These are phyloP conservation scores for Phlogophora meticulosa DNA, from an alignment of 2,888 invertebrate genomes.

Conservation along the genomic window DNA sequence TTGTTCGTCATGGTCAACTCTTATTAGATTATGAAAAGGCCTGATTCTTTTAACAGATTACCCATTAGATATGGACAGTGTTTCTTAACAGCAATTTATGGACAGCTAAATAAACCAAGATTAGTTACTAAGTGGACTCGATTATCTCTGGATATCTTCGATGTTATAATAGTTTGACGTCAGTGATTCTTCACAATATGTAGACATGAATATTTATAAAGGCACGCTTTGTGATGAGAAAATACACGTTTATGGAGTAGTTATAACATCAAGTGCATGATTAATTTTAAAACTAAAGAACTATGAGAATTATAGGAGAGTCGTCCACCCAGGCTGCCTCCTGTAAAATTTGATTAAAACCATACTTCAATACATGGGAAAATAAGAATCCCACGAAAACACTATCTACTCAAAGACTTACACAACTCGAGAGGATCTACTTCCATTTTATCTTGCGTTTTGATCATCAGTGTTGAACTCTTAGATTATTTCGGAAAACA, in stretches of 20 bases:
- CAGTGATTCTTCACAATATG: slow-evolving; percentile 10
- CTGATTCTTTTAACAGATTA: slow-evolving; percentile 7
- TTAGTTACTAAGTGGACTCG: slow-evolving; percentile 2
- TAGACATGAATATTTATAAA: slow-evolving; percentile 28
- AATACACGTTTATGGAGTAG: slow-evolving; percentile 6
- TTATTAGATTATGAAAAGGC: slow-evolving; percentile 12
- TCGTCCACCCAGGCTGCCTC: neutral
- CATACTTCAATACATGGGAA: neutral
- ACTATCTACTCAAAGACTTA: slow-evolving; percentile 7
- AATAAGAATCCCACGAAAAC: slow-evolving; percentile 1
- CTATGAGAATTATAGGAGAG: neutral
- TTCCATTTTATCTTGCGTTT: neutral
- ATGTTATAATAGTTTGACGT: slow-evolving; percentile 33
- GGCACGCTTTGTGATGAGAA: slow-evolving; percentile 12
- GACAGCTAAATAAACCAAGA: slow-evolving; percentile 2
- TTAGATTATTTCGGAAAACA: neutral
- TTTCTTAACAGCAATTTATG: slow-evolving; percentile 12
- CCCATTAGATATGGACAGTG: neutral
- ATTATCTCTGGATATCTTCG: slow-evolving; percentile 19
- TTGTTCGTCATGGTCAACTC: slow-evolving; percentile 3
- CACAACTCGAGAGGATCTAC: neutral
- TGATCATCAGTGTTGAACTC: neutral
- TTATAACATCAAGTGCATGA: slow-evolving; percentile 4
- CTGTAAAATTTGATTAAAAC: neutral
- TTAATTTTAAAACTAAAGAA: slow-evolving; percentile 8